Evolutionary conservation across 2,113 vertebrate species (phyloP).

Genomic region (Chamaetylas fuelleborni): DNA sequence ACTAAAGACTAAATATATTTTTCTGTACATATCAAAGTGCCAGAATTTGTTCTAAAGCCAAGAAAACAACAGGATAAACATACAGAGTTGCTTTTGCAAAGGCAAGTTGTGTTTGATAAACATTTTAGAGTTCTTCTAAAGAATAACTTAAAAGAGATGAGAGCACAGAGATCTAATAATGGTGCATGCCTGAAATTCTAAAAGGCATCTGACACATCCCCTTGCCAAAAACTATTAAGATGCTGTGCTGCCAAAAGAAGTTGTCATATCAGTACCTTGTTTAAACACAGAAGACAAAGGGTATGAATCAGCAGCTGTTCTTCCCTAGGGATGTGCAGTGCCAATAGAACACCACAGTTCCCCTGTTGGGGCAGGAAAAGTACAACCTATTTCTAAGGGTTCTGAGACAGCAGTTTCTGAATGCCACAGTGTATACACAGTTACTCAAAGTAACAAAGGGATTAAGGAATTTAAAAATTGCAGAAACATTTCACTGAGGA

Average conservation of each 20-base stretch:
- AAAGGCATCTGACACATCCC: neutral
- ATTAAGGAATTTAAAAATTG: neutral
- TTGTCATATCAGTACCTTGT: neutral
- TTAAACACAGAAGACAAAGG: neutral
- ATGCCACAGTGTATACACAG: neutral
- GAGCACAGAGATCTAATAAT: neutral
- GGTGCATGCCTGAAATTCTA: neutral
- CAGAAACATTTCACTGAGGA: neutral
- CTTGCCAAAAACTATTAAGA: neutral
- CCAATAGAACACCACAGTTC: neutral
- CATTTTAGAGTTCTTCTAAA: neutral
- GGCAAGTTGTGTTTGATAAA: neutral
- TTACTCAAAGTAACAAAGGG: neutral
- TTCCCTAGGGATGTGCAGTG: neutral
- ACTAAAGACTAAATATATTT: neutral
- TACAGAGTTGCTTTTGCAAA: neutral
- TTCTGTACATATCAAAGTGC: neutral
- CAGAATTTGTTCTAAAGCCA: neutral
- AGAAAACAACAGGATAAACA: neutral
- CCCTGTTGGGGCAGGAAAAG: neutral
- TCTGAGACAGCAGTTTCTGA: neutral
- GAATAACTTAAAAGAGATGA: neutral
- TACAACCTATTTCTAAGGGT: neutral
- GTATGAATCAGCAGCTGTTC: neutral
- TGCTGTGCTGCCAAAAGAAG: neutral